Evolutionary conservation across 2,113 vertebrate species (phyloP), one percentile per base, ranked within the genome.

Genomic region (Suricata suricatta): DNA sequence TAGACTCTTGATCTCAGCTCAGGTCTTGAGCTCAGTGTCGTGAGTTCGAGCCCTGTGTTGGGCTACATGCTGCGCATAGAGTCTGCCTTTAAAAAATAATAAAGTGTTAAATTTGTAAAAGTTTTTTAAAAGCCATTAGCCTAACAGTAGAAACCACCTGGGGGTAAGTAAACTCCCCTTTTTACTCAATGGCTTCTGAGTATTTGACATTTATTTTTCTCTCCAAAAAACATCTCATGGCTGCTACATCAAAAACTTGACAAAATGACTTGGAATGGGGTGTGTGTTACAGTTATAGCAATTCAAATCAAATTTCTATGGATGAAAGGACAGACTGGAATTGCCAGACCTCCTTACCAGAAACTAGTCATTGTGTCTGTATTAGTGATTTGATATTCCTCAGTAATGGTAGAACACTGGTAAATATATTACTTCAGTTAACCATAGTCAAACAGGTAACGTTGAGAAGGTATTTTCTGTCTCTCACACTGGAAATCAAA

Each of bases 141-240:
- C 47, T 52, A 89, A 52, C 38, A 41, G 5, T 81, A 85, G 60
- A 90, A 89, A 50, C 16, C 23, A 96, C 41, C 16, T 63, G 31
- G 92, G 29, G 27, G 41, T 41, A 41, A 41, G 14, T 27, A 77
- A 92, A 27, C n/a, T 74, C 76, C 87, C 25, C 16, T 54, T 84
- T 89, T 94, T 13, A 69, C 41, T 15, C 29, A 60, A 31, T 63
- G 38, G 35, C 41, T 74, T 92, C 66, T 89, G 68, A 60, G 19
- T 92, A 68, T 74, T 92, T 81, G 16, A 72, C 72, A 80, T 74
- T 81, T 80, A 88, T 72, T 95, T 90, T 88, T 29, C 52, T 79
- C 76, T 83, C 27, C 8, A 83, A 82, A 60, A 64, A 90, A 86
- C 15, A 81, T 31, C 11, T 89, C 23, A 80, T 72, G 47, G 85